Evolutionary conservation across 2,888 invertebrate genomes (phyloP).

Genomic region (Troides aeacus): DNA sequence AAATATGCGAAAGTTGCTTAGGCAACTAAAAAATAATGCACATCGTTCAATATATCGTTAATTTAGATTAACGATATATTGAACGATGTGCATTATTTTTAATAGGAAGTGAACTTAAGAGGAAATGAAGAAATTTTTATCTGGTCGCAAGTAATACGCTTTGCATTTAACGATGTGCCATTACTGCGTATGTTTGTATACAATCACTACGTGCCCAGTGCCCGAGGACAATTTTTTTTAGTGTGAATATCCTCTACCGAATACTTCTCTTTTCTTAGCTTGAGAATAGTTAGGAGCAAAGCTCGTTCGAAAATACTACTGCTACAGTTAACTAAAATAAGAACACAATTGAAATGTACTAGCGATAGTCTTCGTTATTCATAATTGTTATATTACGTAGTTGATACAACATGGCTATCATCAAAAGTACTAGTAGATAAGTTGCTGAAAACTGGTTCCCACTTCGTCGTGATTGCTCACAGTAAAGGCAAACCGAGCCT

Average conservation of each 20-base stretch:
- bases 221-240: neutral
- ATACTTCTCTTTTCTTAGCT: neutral
- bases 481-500: no score
- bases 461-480: no score
- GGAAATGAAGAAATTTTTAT: neutral
- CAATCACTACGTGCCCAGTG: neutral
- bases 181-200: neutral
- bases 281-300: no score
- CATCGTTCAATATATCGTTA: neutral
- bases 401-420: no score
- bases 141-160: neutral
- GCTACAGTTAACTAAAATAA: no score
- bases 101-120: neutral
- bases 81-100: neutral
- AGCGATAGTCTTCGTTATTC: no score
- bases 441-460: no score
- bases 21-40: no score
- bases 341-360: no score
- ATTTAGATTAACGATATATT: neutral
- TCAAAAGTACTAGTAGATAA: no score
- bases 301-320: no score
- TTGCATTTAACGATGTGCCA: neutral
- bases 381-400: no score
- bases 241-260: neutral
- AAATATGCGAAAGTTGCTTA: neutral